Evolutionary conservation across 2,888 invertebrate genomes (phyloP).

Genomic region (Callyntrura sp.): DNA sequence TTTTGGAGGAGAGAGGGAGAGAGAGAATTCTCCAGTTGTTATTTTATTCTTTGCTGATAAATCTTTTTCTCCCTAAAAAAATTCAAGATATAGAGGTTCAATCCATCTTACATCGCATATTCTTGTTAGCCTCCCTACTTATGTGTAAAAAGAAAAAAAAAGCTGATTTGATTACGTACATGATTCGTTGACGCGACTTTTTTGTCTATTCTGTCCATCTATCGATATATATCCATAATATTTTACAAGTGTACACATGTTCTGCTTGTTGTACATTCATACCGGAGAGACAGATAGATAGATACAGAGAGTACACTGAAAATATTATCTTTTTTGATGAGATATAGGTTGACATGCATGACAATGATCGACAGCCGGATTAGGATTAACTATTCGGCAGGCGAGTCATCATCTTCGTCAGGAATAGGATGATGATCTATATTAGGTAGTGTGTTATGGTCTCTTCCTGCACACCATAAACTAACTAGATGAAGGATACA

Average conservation of each 20-base stretch:
- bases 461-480: conserved; percentile 1
- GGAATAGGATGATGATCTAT: conserved; percentile 21
- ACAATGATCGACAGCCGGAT: conserved; percentile 70
- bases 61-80: not conserved
- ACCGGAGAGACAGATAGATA: not conserved
- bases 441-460: conserved; percentile 17
- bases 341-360: conserved; percentile 67
- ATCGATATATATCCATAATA: not conserved
- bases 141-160: not conserved
- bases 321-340: conserved; percentile 34
- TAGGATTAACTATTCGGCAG: conserved; percentile 64
- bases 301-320: not conserved
- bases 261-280: no score
- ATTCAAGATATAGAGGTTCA: not conserved
- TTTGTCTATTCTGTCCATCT: not conserved
- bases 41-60: not conserved
- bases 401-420: conserved; percentile 17
- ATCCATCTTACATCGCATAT: not conserved
- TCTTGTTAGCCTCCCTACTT: not conserved
- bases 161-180: not conserved
- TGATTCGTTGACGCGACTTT: conserved; percentile 6
- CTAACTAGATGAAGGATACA: not conserved
- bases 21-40: not conserved
- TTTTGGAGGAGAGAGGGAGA: not conserved
- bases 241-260: not conserved